Evolutionary conservation across 2,797 vertebrate genomes (phyloP), one percentile per base, ranked within the genome.

Genomic region (Pangasius mekongensis): DNA sequence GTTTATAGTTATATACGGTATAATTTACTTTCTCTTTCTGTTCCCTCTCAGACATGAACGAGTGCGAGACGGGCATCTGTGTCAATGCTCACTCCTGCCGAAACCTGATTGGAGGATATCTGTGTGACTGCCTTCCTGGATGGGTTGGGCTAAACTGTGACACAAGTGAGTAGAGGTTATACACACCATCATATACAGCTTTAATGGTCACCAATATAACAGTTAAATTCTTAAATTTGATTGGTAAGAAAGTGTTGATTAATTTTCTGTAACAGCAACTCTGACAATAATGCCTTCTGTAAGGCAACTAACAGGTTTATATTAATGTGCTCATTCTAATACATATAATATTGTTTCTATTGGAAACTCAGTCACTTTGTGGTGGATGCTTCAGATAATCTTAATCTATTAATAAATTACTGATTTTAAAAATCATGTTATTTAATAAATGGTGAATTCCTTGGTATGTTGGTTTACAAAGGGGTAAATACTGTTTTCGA

Each of bases 61-160:
- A 97, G 90, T 97, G 97, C 90, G 96, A 96, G 89, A 91, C 49
- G 6, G 93, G 84, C 60, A 92, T 96, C 49, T 97, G 97, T 14
- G 90, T 95, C 77, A 95, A 97, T 49, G 94, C 95, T 47, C 95
- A 89, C 80, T 94, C 94, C 2, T 97, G 96, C 87, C 95, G 94
- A 58, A 97, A 97, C 92, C 94, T 97, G 91, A 97, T 97, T 71
- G 96, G 97, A 62, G 94, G 96, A 93, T 97, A 97, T 93, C 92
- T 97, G 89, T 97, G 97, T 11, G 95, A 96, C 92, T 97, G 97
- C 89, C 94, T 95, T 66, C 94, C 95, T 49, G 96, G 95, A 83
- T 97, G 97, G 96, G 93, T 89, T 0, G 97, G 96, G 60, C 89
- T 92, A 5, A 96, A 95, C 92, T 97, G 97, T 93, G 96, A 96